Percentiles rank a stretch among this genome's conserved stretches.
These are phyloP conservation scores for Callocephalon fimbriatum DNA, from an alignment of 2,113 vertebrate species.

Conservation along the genomic window DNA sequence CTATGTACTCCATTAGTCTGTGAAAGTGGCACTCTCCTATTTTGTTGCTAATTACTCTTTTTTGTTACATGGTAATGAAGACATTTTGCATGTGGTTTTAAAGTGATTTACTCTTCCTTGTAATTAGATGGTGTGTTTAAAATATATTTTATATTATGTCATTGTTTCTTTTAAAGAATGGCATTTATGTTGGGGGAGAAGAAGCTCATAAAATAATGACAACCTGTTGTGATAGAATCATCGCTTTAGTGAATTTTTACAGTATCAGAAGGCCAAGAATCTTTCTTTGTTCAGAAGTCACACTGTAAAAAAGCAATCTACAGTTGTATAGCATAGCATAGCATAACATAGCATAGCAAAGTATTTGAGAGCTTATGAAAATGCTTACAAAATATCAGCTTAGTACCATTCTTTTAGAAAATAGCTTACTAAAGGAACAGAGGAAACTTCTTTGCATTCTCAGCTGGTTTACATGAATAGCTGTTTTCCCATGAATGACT, in stretches of 20 bases:
- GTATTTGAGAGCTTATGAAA: background rate
- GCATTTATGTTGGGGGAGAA: background rate
- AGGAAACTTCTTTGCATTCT: background rate
- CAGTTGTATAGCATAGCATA: background rate
- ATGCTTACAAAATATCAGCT: background rate
- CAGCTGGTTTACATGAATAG: background rate
- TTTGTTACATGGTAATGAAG: background rate
- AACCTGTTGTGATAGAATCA: background rate
- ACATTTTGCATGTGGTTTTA: background rate
- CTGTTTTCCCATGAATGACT: background rate
- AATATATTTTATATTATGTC: background rate
- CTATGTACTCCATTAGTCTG: background rate
- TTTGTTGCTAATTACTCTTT: background rate
- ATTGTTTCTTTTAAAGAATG: background rate
- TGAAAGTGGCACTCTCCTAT: background rate
- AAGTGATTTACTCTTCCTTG: background rate
- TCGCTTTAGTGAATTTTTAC: background rate
- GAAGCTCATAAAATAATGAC: background rate
- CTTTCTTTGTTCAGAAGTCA: conserved; percentile 1
- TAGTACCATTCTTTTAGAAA: background rate
- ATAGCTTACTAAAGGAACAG: background rate
- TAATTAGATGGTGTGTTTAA: background rate
- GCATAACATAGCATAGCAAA: background rate
- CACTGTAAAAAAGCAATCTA: background rate
- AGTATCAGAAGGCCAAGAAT: background rate